Evolutionary conservation across 2,113 vertebrate species (phyloP).

Genomic region (Mesitornis unicolor): DNA sequence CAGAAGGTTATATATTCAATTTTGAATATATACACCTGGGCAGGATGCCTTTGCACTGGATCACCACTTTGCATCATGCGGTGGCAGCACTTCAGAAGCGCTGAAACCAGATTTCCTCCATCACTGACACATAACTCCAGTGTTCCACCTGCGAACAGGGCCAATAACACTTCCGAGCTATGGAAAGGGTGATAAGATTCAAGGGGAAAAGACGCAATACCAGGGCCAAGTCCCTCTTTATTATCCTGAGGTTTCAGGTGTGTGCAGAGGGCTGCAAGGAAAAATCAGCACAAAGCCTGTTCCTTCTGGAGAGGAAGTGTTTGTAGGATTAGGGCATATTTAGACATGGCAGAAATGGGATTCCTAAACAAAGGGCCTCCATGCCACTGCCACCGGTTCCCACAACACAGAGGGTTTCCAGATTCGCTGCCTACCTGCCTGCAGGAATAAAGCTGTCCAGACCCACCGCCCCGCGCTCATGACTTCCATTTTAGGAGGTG

Average conservation of each 20-base stretch:
- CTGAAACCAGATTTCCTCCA: not conserved
- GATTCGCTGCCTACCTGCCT: constrained; percentile 28
- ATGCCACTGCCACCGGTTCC: not conserved
- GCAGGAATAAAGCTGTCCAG: constrained; percentile 50
- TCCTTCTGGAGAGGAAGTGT: constrained; percentile 21
- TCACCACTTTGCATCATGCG: not conserved
- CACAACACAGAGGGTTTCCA: constrained; percentile 26
- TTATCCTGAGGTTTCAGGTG: not conserved
- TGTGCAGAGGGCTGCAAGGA: not conserved
- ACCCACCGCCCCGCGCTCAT: not conserved
- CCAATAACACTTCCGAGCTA: not conserved
- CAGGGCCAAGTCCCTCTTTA: not conserved
- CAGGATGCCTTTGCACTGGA: not conserved
- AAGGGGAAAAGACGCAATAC: accelerated
- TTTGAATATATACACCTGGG: accelerated
- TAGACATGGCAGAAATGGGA: constrained; percentile 18
- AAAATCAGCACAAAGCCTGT: not conserved
- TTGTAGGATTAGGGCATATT: constrained; percentile 40
- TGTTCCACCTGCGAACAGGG: not conserved
- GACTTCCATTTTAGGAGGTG: constrained; percentile 57
- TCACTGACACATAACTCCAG: not conserved
- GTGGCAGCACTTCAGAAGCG: not conserved
- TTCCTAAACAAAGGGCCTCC: constrained; percentile 44
- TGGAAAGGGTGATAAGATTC: not conserved
- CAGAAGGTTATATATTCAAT: too few species aligned